Base-by-base conservation (phyloP, 2,888 invertebrate species). In the Heteromyza rotundicornis region DNA sequence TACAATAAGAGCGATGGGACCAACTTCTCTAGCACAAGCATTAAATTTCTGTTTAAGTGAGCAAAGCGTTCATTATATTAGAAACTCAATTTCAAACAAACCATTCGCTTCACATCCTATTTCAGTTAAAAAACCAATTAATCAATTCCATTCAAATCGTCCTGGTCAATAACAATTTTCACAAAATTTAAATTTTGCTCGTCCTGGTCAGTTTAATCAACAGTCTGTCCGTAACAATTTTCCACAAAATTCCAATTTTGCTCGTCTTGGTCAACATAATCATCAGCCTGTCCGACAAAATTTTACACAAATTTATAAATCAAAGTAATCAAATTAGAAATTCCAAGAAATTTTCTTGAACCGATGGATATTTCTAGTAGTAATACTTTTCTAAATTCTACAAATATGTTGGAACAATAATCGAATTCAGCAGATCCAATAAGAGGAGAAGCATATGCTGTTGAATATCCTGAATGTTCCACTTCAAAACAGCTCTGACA, bases 1-100 rank as follows among this genome's bases (percentile, higher is more conserved):
- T 32, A 68, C 67, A 22, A 62, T 70, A 19, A 60, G 70, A 14
- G 55, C 69, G 1, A 70, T 70, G 70, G 57, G 62, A 57, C 69
- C 68, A 24, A 56, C 14, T 20, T 55, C 62, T 5, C 40, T 72
- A 20, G 36, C 65, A 2, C 62, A 65, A 27, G 68, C 68, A n/a
- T 55, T 68, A 2, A 60, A 53, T 58, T 64, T n/a, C 16, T 69
- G 64, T 55, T 50, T 64, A 24, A 16, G 58, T 20, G 68, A 70
- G 32, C 67, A 68, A 49, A 68, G 66, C 53, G 64, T 62, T 22
- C 44, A 27, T 23, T 67, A 65, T 60, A 55, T 58, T 51, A 57
- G 24, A 23, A 22, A 36, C 10, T 2, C 27, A 19, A n/a, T 16
- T 47, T 5, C 16, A 47, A n/a, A n/a, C n/a, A n/a, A n/a, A n/a